Base-by-base conservation (phyloP, 2,888 invertebrate genomes). In the Andrena fulva region DNA sequence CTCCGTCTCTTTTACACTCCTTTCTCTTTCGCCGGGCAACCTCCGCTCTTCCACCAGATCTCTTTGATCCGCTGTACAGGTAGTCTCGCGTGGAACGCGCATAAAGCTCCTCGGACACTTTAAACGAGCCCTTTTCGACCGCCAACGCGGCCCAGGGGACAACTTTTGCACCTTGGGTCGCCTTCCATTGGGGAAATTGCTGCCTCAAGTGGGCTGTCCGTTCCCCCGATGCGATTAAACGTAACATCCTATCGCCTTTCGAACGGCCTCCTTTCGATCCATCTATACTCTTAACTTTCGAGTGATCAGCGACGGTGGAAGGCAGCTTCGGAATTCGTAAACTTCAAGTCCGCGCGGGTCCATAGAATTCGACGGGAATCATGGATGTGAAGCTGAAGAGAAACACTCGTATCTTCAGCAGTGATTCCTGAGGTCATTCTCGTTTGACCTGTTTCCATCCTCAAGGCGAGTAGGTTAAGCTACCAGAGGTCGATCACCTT, bases 11-110 rank as follows among this genome's bases (percentile, higher is more conserved):
- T 80, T 80, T 52, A 33, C 71, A 42, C 80, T 87, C 86, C 89
- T 89, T 89, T 89, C 89, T 89, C 89, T 88, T 85, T 86, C 84
- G 85, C 81, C 67, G 86, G 84, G 76, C 84, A 83, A 88, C 77
- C 86, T 86, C 80, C 73, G 60, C 80, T 83, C 87, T 71, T 87
- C 80, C 83, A 82, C 78, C 79, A 81, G 68, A 59, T 77, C 79
- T 59, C 86, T 86, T 86, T 84, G 85, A 82, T 86, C 74, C 86
- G 62, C 80, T 68, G 72, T 85, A 84, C 84, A 85, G 81, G 84
- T 82, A 88, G 80, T 35, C 74, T 80, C 88, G 75, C 78, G 86
- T 42, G 80, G 72, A 80, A 79, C 87, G 77, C 54, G 87, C 76
- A 75, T 79, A 77, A 84, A 73, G 85, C 70, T 80, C 75, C 69